These are phyloP conservation scores for Drosophila dunni DNA, from an alignment of 1,140 invertebrate species.

Conservation along the genomic window DNA sequence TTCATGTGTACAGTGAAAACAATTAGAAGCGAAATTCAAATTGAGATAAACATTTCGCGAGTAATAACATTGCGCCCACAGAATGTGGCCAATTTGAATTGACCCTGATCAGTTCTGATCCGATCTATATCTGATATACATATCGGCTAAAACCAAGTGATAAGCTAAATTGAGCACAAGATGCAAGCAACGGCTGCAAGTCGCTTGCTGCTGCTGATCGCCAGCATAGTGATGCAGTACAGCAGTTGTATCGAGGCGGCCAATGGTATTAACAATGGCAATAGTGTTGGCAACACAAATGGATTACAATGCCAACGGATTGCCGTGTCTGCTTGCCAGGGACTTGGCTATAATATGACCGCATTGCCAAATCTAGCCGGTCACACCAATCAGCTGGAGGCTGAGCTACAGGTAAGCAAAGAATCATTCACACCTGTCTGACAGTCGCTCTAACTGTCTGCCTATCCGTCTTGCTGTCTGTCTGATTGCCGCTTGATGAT, in stretches of 20 bases:
- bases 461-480: background rate
- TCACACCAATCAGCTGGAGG: conserved; percentile 90
- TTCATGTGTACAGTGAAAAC: conserved; percentile 5
- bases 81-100: conserved; percentile 37
- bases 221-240: conserved; percentile 18
- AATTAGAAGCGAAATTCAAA: background rate
- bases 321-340: conserved; percentile 91
- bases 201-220: conserved; percentile 25
- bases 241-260: background rate
- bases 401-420: conserved; percentile 88
- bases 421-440: conserved; percentile 1
- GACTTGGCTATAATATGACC: conserved; percentile 94
- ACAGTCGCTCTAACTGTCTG: background rate
- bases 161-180: background rate
- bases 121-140: too few species aligned
- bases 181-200: conserved; percentile 11
- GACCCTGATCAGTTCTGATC: conserved; percentile 16
- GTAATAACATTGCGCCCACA: conserved; percentile 29
- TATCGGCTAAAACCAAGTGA: background rate
- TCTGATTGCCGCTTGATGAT: conserved; percentile 45
- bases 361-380: conserved; percentile 94
- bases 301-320: conserved; percentile 91
- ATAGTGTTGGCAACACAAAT: conserved; percentile 46
- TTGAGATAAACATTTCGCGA: conserved; percentile 4
- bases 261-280: conserved; percentile 9